These are phyloP conservation scores for Gyps fulvus DNA, from an alignment of 2,113 vertebrate species.

Conservation along the genomic window DNA sequence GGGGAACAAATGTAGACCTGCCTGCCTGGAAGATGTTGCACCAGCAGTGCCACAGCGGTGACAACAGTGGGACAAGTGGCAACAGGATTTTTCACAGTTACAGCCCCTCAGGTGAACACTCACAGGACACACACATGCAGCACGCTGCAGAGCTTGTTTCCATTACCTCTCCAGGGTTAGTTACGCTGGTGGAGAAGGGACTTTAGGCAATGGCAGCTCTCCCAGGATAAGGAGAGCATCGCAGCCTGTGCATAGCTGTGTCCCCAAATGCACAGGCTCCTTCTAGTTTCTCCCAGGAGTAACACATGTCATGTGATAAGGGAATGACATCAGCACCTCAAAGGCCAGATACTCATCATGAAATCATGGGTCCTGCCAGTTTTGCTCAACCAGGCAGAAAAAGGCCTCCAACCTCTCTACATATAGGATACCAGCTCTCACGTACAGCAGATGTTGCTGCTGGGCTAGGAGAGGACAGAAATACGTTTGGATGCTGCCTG, in stretches of 20 bases:
- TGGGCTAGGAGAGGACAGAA: not conserved
- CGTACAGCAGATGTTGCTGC: not conserved
- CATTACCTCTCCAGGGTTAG: not conserved
- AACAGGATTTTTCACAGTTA: not conserved
- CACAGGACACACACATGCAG: rapidly evolving
- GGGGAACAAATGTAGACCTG: not conserved
- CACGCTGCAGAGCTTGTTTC: not conserved
- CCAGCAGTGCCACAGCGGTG: not conserved
- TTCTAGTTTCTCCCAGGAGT: not conserved
- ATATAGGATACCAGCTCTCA: not conserved
- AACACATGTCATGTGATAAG: not conserved
- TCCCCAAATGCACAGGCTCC: not conserved
- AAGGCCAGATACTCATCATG: not conserved
- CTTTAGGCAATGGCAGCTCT: not conserved
- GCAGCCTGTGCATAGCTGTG: not conserved
- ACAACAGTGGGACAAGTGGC: not conserved
- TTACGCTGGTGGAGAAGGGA: not conserved
- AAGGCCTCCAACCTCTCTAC: not conserved
- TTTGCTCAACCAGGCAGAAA: not conserved
- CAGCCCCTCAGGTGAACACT: not conserved
- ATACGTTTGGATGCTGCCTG: rapidly evolving
- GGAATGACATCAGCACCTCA: not conserved
- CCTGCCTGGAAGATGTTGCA: not conserved
- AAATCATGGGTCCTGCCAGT: not conserved
- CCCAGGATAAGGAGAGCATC: not conserved